phyloP scores from a whole-genome alignment of 2,797 vertebrate genomes.

The Mormyrops attenuatus region DNA sequence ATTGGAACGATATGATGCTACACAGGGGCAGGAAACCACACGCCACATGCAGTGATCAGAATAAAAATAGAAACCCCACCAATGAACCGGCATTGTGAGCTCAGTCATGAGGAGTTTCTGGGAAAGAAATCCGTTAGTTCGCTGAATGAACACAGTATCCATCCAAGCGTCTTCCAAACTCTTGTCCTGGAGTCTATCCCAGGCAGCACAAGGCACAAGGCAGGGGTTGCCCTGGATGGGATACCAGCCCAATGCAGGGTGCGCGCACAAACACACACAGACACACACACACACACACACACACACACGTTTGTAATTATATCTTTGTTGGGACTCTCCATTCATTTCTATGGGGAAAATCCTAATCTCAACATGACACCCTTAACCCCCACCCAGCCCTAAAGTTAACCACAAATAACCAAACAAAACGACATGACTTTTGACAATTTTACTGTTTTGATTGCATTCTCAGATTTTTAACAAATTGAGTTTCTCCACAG shows the following conservation, averaged over 20 bases:
- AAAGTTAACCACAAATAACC: too few species aligned
- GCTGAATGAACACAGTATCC: neutral
- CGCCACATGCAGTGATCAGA: neutral
- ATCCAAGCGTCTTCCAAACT: neutral
- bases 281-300: neutral
- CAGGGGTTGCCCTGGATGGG: neutral
- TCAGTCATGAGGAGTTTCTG: neutral
- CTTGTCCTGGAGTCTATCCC: neutral
- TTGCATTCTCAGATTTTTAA: too few species aligned
- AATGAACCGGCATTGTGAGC: neutral
- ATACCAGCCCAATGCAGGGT: neutral
- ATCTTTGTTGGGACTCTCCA: neutral
- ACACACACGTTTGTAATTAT: neutral
- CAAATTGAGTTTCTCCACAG: neutral
- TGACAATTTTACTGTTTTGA: too few species aligned
- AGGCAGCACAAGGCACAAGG: neutral
- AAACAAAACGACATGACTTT: too few species aligned
- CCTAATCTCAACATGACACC: too few species aligned
- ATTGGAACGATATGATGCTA: neutral
- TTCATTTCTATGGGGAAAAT: neutral
- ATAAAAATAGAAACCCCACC: slow-evolving; percentile 3
- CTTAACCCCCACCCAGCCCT: too few species aligned
- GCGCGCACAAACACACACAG: neutral
- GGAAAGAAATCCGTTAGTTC: neutral
- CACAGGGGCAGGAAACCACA: neutral